These are phyloP conservation scores for Ceratitis capitata DNA, from an alignment of 1,140 invertebrate species.

Conservation along the genomic window DNA sequence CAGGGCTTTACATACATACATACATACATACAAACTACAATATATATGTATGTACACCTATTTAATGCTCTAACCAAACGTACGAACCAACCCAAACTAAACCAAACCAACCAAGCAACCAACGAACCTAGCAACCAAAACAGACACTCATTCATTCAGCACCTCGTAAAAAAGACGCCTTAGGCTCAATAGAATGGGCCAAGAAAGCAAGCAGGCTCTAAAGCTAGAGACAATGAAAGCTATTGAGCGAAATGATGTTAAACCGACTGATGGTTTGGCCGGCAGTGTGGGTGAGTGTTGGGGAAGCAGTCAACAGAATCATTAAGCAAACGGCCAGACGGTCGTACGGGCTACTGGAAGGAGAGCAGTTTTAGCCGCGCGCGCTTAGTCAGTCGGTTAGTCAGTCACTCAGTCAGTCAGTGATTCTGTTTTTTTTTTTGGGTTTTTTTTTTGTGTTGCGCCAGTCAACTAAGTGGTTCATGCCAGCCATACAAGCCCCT, in stretches of 20 bases:
- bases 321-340: neutral
- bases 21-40: neutral
- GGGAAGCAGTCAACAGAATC: neutral
- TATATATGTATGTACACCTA: neutral
- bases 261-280: neutral
- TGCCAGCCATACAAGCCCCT: neutral
- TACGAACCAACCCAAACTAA: neutral
- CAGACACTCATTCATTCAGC: slow-evolving; percentile 32
- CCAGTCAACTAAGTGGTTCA: neutral
- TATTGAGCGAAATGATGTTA: neutral
- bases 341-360: neutral
- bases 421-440: neutral
- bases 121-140: neutral
- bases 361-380: neutral
- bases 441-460: neutral
- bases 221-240: slow-evolving; percentile 6
- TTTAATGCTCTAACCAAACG: neutral
- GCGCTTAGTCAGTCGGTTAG: neutral
- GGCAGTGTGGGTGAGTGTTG: neutral
- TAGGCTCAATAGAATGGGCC: neutral
- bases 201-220: slow-evolving; percentile 1
- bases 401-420: neutral
- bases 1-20: neutral
- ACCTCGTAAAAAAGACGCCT: slow-evolving; percentile 21
- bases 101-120: too few relatives aligned